Conservation (phyloP, 2,113 vertebrate species). For the Nycticorax nycticorax region DNA sequence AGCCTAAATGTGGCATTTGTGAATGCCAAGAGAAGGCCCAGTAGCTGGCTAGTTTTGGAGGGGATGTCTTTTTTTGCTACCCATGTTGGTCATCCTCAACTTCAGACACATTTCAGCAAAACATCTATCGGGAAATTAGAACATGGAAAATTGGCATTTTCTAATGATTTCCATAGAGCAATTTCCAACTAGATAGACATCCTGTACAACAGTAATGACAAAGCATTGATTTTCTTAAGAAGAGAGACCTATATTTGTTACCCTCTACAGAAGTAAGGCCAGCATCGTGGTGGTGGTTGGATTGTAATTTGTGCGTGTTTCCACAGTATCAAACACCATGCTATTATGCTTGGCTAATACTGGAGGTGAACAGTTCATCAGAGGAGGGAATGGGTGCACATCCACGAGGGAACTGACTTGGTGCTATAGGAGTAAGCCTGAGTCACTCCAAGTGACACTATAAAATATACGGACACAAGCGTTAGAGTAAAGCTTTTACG, state of each 20-base stretch:
- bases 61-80: background rate
- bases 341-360: slow-evolving; percentile 4
- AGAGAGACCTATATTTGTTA: background rate
- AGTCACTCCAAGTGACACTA: background rate
- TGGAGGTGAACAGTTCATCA: slow-evolving; percentile 32
- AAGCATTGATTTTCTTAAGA: slow-evolving; percentile 17
- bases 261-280: background rate
- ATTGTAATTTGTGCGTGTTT: background rate
- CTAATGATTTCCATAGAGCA: background rate
- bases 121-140: background rate
- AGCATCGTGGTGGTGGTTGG: background rate
- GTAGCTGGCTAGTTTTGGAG: background rate
- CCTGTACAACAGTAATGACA: slow-evolving; percentile 5
- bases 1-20: background rate
- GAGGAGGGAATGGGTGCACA: background rate
- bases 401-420: background rate
- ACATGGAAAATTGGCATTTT: slow-evolving; percentile 46
- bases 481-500: background rate
- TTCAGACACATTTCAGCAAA: background rate
- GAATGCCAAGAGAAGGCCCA: background rate
- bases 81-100: background rate
- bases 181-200: slow-evolving; percentile 9
- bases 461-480: background rate
- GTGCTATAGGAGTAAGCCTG: background rate
- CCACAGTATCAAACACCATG: background rate